Base-by-base conservation (phyloP, 2,797 vertebrate species). In the Harpagifer antarcticus region DNA sequence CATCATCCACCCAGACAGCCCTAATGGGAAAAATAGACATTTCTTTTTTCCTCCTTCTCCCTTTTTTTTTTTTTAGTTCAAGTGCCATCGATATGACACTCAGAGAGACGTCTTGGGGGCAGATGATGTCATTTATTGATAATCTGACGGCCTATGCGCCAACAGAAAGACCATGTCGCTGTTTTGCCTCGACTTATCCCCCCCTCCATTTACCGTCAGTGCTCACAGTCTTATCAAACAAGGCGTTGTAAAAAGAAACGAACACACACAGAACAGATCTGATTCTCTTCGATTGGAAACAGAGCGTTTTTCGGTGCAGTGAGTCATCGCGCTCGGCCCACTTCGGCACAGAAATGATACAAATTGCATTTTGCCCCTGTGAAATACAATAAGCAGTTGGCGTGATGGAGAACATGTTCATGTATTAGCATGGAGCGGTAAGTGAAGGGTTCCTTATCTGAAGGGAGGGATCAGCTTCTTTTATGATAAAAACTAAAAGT, bases 361-460 rank as follows among this genome's bases (percentile, higher is more conserved):
- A 94, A 94, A 94, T 94, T 90, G 74, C 90, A 94, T 94, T 94
- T 91, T 17, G 81, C 65, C 87, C 79, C 70, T 76, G 79, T 88
- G 89, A 94, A 94, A 94, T 86, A 88, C 85, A 94, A 95, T 95
- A 94, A 95, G 90, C 52, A 72, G 68, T 71, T 16, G 90, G 87
- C 79, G 88, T 93, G 93, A 94, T 91, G 94, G 94, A 94, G 90
- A 92, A 93, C 91, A 86, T 94, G 81, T 93, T 94, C 89, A 91
- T 94, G 93, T 93, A 83, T 92, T 90, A 88, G 85, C 81, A 50
- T 77, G 70, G 68, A 61, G 91, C 86, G 92, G 91, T 84, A 91
- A 92, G 90, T 59, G 60, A 88, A 91, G 77, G 81, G 86, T 12
- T 82, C 69, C 89, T 94, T 93, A 95, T 94, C 93, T 88, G 83